Evolutionary conservation across 64 coral and sea anemone genomes (phyloP), one percentile per base, ranked within the genome.

Genomic region (Stichodactyla helianthus): DNA sequence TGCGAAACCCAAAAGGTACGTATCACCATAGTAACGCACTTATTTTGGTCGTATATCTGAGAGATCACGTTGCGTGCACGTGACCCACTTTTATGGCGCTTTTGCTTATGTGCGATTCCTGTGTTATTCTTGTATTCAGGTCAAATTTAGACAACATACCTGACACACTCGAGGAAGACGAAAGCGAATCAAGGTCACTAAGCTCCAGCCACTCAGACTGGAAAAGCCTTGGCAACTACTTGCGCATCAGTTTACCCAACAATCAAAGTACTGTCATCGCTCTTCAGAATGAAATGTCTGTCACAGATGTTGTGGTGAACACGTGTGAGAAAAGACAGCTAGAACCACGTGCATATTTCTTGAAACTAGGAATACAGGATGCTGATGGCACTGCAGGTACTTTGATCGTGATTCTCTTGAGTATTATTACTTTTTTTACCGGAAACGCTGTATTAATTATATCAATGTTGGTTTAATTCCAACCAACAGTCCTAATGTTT

Each of bases 251-350:
- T 20, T 59, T 99, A 7, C 93, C 93, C 4, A 94, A 67, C 56
- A 92, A 79, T 74, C 90, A 94, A 64, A 95, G 93, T 64, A 99
- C 97, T 14, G 96, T 99, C 5, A 92, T 99, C 11, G 84, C 90
- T 4, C 64, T 94, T 8, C 79, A 89, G 8, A 76, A 95, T 35
- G 90, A 99, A 50, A 99, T 95, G 97, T 93, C 93, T 20, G 81
- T 95, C 19, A 50, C 54, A 0, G 97, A 99, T 77, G 90, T 95
- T 7, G 93, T 99, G 19, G 77, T 51, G 15, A 94, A 79, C 64
- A 94, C 93, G 15, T 91, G 93, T 84, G 87, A 89, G 67, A 99
- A 99, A 70, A 86, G 97, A 55, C 97, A 99, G 65, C 19, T 99
- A 18, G 88, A 83, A 10, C 93, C 97, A 52, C 86, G 84, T n/a